These are phyloP conservation scores for Psittacara wagleri DNA, from an alignment of 2,113 vertebrate species.

Conservation along the genomic window DNA sequence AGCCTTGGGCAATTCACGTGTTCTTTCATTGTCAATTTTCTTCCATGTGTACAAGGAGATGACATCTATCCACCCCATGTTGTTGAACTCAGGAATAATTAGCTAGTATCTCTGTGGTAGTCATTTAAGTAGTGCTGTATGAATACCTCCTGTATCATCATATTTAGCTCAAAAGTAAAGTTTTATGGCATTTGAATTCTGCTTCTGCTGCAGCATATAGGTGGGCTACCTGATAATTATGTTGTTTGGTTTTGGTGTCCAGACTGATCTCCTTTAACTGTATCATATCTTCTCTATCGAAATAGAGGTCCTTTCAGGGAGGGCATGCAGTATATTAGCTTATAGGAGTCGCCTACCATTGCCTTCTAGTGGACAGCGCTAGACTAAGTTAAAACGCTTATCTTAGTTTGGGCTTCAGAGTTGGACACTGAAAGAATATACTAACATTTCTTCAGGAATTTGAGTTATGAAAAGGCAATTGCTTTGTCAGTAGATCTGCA, in stretches of 20 bases:
- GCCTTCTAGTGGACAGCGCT: constrained; percentile 30
- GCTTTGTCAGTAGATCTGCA: not conserved
- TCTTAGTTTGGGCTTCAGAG: not conserved
- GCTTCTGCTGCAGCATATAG: not conserved
- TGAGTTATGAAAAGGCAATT: not conserved
- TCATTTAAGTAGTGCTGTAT: not conserved
- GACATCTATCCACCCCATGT: not conserved
- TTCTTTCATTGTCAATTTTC: not conserved
- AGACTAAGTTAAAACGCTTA: not conserved
- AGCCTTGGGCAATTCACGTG: not conserved
- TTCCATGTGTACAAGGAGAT: not conserved
- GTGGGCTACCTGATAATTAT: not conserved
- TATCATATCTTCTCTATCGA: not conserved
- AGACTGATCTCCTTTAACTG: not conserved
- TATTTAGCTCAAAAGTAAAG: not conserved
- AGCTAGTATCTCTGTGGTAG: not conserved
- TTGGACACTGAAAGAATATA: not conserved
- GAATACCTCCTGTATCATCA: not conserved
- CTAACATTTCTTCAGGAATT: not conserved
- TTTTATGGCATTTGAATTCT: not conserved
- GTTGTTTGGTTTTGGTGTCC: not conserved
- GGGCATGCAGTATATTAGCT: not conserved
- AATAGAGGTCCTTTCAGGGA: not conserved
- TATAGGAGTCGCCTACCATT: not conserved
- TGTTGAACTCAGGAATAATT: not conserved